Conservation (phyloP, 2,888 invertebrate genomes). For the Hoplodrina blanda region DNA sequence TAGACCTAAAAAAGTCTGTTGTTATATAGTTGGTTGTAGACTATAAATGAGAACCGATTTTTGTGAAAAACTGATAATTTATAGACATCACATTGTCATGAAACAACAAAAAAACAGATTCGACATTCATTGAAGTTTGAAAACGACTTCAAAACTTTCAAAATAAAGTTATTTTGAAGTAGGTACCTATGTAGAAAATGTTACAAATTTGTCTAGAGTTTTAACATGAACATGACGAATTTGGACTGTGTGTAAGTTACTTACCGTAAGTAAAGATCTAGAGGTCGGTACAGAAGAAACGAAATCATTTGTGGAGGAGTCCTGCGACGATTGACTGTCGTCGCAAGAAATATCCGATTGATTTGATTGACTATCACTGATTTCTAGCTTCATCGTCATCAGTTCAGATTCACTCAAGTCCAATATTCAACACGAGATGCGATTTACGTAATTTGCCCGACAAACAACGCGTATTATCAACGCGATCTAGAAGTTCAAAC, state of each 20-base stretch:
- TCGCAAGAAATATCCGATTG: conserved; percentile 91
- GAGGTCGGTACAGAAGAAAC: conserved; percentile 80
- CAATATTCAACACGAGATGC: conserved; percentile 63
- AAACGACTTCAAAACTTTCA: conserved; percentile 27
- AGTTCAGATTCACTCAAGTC: conserved; percentile 72
- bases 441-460: conserved; percentile 75
- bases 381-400: conserved; percentile 91
- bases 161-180: conserved; percentile 17
- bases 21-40: neutral
- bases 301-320: conserved; percentile 89
- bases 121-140: neutral
- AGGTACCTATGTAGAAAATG: neutral
- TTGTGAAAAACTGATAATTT: neutral
- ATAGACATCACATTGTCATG: neutral
- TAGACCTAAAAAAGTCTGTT: neutral
- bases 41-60: neutral
- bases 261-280: conserved; percentile 83
- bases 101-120: neutral
- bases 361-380: conserved; percentile 91
- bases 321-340: conserved; percentile 91
- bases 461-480: conserved; percentile 65
- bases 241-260: conserved; percentile 60
- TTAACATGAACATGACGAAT: conserved; percentile 10
- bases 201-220: conserved; percentile 16
- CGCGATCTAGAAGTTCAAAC: conserved; percentile 61